These are phyloP conservation scores for Acleris literana DNA, from an alignment of 2,888 invertebrate genomes.

Conservation along the genomic window DNA sequence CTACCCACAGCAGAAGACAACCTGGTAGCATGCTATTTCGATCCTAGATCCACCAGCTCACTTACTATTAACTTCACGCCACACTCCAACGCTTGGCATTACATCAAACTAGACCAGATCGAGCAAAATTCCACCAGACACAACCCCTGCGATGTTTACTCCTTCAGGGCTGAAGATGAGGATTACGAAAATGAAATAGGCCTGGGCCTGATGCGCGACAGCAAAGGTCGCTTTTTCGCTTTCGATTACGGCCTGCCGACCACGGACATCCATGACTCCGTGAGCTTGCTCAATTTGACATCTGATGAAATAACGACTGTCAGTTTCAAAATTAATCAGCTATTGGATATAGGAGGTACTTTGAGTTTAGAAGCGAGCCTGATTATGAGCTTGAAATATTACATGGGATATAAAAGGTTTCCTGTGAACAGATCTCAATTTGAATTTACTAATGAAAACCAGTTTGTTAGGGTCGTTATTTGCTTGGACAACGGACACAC, in stretches of 20 bases:
- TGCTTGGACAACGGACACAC: slow-evolving; percentile 85
- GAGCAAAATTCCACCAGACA: slow-evolving; percentile 54
- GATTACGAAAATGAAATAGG: slow-evolving; percentile 59
- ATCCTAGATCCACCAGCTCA: slow-evolving; percentile 66
- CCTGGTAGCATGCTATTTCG: slow-evolving; percentile 75
- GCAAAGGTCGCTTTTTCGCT: slow-evolving; percentile 89
- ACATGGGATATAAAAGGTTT: slow-evolving; percentile 73
- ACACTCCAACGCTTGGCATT: slow-evolving; percentile 85
- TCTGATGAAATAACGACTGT: slow-evolving; percentile 85
- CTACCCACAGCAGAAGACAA: slow-evolving; percentile 79
- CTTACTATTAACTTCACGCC: slow-evolving; percentile 78
- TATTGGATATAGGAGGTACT: slow-evolving; percentile 91
- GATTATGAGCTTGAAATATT: slow-evolving; percentile 82
- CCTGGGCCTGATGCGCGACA: slow-evolving; percentile 78
- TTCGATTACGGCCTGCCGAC: slow-evolving; percentile 89
- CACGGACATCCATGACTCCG: slow-evolving; percentile 85
- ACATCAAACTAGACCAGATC: slow-evolving; percentile 64
- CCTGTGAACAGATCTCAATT: slow-evolving; percentile 49
- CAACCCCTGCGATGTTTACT: slow-evolving; percentile 69
- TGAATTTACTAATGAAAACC: slow-evolving; percentile 74
- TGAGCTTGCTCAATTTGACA: slow-evolving; percentile 87
- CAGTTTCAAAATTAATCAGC: slow-evolving; percentile 87
- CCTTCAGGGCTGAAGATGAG: slow-evolving; percentile 51
- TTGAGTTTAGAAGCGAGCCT: slow-evolving; percentile 88
- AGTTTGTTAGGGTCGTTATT: slow-evolving; percentile 82